Percentiles rank a stretch among this genome's conserved stretches.
Conservation (phyloP, 2,888 invertebrate species). For the Junonia oenone region DNA sequence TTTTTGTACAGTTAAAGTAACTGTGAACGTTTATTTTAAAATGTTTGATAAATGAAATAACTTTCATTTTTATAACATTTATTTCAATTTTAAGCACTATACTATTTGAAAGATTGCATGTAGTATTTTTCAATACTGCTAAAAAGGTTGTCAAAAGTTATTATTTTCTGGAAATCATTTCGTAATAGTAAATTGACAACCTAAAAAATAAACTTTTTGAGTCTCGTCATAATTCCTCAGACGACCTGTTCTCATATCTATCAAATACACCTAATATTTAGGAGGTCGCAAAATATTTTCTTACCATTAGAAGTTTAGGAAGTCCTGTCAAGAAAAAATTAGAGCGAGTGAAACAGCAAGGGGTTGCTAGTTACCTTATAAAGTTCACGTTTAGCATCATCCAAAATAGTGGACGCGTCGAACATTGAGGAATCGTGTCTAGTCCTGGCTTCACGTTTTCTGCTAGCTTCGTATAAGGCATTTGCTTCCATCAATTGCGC, state of each 20-base stretch:
- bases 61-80: neutral
- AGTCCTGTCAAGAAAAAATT: neutral
- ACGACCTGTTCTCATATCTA: too few relatives aligned
- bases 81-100: neutral
- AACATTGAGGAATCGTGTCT: conserved; percentile 56
- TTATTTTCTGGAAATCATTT: too few relatives aligned
- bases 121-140: too few relatives aligned
- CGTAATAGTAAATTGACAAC: too few relatives aligned
- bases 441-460: conserved; percentile 55
- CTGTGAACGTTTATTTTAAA: neutral
- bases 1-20: conserved; percentile 6
- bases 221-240: too few relatives aligned
- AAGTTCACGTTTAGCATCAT: conserved; percentile 89
- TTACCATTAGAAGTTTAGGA: too few relatives aligned
- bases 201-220: too few relatives aligned
- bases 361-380: conserved; percentile 82
- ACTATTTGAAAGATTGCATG: too few relatives aligned
- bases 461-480: conserved; percentile 60
- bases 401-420: conserved; percentile 72
- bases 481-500: conserved; percentile 93
- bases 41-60: neutral
- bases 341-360: too few relatives aligned
- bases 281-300: too few relatives aligned
- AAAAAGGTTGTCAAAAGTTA: too few relatives aligned
- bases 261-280: too few relatives aligned